These are phyloP conservation scores for Galemys pyrenaicus DNA, from an alignment of 2,113 vertebrate species.

Conservation along the genomic window DNA sequence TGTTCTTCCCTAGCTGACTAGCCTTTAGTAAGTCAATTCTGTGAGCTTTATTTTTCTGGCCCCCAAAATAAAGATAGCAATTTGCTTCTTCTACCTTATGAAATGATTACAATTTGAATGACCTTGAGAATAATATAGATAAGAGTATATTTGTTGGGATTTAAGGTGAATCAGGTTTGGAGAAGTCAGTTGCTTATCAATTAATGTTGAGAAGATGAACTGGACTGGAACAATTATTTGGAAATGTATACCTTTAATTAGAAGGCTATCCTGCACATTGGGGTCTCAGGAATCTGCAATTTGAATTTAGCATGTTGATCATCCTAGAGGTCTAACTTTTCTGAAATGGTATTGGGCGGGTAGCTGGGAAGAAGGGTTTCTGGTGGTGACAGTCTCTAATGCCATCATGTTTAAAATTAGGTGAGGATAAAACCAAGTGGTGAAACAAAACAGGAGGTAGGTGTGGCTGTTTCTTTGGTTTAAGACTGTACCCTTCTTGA, in stretches of 20 bases:
- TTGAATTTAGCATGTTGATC: neutral
- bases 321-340: conserved; percentile 14
- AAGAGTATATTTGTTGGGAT: neutral
- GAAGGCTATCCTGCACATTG: neutral
- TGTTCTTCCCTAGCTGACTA: neutral
- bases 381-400: neutral
- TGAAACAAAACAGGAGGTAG: neutral
- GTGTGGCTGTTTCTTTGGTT: neutral
- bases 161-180: conserved; percentile 22
- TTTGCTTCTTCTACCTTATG: neutral
- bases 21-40: neutral
- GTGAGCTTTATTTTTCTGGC: neutral
- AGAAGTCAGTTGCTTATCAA: conserved; percentile 50
- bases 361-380: neutral
- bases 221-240: conserved; percentile 33
- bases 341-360: neutral
- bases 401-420: conserved; percentile 9
- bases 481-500: conserved; percentile 81
- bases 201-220: conserved; percentile 52
- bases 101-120: neutral
- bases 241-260: conserved; percentile 64
- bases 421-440: neutral
- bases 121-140: neutral
- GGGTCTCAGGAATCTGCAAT: neutral
- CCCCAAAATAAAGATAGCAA: neutral